Percentiles rank a stretch among this genome's conserved stretches.
Evolutionary conservation across 2,888 invertebrate genomes (phyloP).

Genomic region (Agrochola lota): DNA sequence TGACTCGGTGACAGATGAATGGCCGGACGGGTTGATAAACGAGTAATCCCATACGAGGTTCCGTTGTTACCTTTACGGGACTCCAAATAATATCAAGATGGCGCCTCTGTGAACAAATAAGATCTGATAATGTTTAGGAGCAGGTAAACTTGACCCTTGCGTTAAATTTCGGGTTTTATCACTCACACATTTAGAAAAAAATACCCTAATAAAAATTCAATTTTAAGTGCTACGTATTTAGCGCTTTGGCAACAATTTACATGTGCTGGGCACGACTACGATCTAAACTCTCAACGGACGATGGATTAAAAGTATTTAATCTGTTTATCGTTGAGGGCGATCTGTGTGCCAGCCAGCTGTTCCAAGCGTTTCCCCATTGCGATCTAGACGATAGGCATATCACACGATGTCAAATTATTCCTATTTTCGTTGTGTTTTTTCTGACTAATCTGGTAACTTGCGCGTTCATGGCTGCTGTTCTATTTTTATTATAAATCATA

Average conservation of each 20-base stretch:
- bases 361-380: constrained; percentile 59
- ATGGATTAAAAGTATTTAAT: constrained; percentile 60
- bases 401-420: constrained; percentile 43
- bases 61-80: constrained; percentile 65
- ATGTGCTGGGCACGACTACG: constrained; percentile 32
- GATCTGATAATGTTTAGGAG: constrained; percentile 77
- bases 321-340: constrained; percentile 59
- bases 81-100: constrained; percentile 73
- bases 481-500: constrained; percentile 50
- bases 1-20: constrained; percentile 69
- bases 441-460: constrained; percentile 31
- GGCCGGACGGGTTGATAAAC: constrained; percentile 68
- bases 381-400: constrained; percentile 53
- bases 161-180: constrained; percentile 71
- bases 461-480: constrained; percentile 15
- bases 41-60: constrained; percentile 63
- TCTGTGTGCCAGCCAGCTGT: constrained; percentile 62
- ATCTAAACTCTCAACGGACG: constrained; percentile 40
- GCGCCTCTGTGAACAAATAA: constrained; percentile 77
- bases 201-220: constrained; percentile 72
- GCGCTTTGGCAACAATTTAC: constrained; percentile 65
- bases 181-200: constrained; percentile 56
- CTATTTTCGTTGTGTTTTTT: constrained; percentile 37
- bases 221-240: constrained; percentile 68
- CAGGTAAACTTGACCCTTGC: constrained; percentile 77